Conservation (phyloP, 2,797 vertebrate genomes). For the Choloepus didactylus region DNA sequence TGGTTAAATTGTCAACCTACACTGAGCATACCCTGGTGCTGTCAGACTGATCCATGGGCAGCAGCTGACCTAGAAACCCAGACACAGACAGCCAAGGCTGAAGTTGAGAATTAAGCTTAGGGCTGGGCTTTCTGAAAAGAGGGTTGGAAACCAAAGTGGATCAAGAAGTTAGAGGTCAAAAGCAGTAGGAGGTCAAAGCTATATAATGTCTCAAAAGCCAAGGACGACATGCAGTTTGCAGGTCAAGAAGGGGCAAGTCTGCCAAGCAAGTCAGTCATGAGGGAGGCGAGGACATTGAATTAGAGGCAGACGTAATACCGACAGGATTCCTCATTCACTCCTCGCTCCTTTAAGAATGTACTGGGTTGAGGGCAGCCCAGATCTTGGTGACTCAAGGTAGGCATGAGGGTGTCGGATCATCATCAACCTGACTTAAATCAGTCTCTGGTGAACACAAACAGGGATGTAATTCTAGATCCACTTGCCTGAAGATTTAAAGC, state of each 20-base stretch:
- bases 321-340: rapidly evolving
- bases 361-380: neutral
- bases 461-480: rapidly evolving
- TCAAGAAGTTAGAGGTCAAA: conserved; percentile 12
- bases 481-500: neutral
- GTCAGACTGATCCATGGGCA: neutral
- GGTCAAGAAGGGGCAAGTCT: neutral
- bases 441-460: neutral
- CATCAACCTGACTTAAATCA: neutral
- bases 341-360: neutral
- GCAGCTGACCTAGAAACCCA: conserved; percentile 9
- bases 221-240: neutral
- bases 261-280: neutral
- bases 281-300: neutral
- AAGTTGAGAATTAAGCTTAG: neutral
- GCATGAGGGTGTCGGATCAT: rapidly evolving
- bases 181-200: conserved; percentile 30
- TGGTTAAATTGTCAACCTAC: neutral
- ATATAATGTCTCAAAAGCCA: neutral
- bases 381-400: neutral
- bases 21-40: neutral
- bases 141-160: neutral
- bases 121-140: neutral
- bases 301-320: rapidly evolving
- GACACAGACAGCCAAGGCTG: neutral